Base-by-base conservation (phyloP, 1,140 invertebrate genomes). In the Ctenoplectra terminalis region DNA sequence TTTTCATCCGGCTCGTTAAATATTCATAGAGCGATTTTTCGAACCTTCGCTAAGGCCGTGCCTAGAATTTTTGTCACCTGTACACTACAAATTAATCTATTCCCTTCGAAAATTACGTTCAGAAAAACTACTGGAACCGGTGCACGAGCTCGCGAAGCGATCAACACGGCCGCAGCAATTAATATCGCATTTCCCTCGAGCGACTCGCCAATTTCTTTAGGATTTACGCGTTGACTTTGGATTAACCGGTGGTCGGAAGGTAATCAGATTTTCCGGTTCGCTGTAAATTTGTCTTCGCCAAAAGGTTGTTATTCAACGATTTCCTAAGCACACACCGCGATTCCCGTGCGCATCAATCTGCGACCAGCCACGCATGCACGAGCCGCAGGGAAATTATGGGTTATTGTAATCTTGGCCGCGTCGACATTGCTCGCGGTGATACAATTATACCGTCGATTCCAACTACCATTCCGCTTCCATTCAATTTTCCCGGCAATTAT, bases 381-480 rank as follows among this genome's bases (percentile, higher is more conserved):
- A 43, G 56, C 72, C 54, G 50, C 54, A 40, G 26, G 48, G 63
- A 85, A 77, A 86, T 86, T 86, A 81, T n/a, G 64, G 83, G 71
- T 81, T 84, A 77, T 85, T 67, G 34, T 37, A 76, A 85, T 85
- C 77, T 76, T 60, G 43, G 66, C 52, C 5, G 43, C 46, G 40
- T 61, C 52, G 48, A 84, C 74, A 34, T 85, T 79, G 72, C 84
- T 71, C 67, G 29, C 43, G 78, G 71, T 76, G 60, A 85, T 81
- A 52, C 58, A 66, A 85, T 86, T 85, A 85, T 85, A 48, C 63
- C 43, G 58, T 66, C 69, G 69, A 85, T 78, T 64, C 31, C 67
- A 13, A 0, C 8, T 13, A 15, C 20, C 48, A 8, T 67, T 9
- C 13, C 43, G 26, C 29, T 50, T 75, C 43, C 46, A 52, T 54